A percentile compares a stretch with the other conserved stretches of the same genome.
These are phyloP conservation scores for Muricea muricata DNA, from an alignment of 92 coral and sea anemone species.

Conservation along the genomic window DNA sequence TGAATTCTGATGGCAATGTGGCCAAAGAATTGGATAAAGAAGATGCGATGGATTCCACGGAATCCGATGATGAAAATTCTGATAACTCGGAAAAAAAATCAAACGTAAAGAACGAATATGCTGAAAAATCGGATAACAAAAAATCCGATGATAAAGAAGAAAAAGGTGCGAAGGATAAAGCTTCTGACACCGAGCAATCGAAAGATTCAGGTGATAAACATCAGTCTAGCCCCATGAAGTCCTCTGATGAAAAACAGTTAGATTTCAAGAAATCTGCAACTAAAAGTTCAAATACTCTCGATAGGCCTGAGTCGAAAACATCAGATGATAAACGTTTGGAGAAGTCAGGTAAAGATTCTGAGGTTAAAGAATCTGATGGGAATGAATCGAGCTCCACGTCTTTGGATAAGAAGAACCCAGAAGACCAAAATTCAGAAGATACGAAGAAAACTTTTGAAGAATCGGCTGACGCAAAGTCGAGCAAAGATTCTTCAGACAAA, in stretches of 20 bases:
- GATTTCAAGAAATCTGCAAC: neutral
- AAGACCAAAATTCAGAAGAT: neutral
- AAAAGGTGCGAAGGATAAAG: slow-evolving; percentile 41
- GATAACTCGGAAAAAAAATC: slow-evolving; percentile 42
- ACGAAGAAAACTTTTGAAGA: neutral
- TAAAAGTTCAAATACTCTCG: neutral
- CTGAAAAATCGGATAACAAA: slow-evolving; percentile 14
- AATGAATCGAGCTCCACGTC: slow-evolving; percentile 50
- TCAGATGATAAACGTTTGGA: slow-evolving; percentile 31
- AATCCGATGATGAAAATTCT: slow-evolving; percentile 52
- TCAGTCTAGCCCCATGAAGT: neutral
- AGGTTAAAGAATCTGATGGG: slow-evolving; percentile 34
- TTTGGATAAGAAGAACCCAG: neutral
- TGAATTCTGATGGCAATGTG: slow-evolving; percentile 50
- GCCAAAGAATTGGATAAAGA: slow-evolving; percentile 52
- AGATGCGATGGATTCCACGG: slow-evolving; percentile 52
- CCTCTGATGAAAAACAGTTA: neutral
- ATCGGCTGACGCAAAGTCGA: slow-evolving; percentile 8
- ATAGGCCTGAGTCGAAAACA: slow-evolving; percentile 31
- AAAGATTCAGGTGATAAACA: neutral
- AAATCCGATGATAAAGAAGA: slow-evolving; percentile 44
- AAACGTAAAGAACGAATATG: slow-evolving; percentile 1
- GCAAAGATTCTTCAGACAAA: slow-evolving; percentile 1
- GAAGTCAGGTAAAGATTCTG: slow-evolving; percentile 27
- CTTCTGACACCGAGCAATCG: neutral